Percentiles rank a stretch among this genome's conserved stretches.
Evolutionary conservation across 2,797 vertebrate genomes (phyloP).

Genomic region (Euthynnus affinis): DNA sequence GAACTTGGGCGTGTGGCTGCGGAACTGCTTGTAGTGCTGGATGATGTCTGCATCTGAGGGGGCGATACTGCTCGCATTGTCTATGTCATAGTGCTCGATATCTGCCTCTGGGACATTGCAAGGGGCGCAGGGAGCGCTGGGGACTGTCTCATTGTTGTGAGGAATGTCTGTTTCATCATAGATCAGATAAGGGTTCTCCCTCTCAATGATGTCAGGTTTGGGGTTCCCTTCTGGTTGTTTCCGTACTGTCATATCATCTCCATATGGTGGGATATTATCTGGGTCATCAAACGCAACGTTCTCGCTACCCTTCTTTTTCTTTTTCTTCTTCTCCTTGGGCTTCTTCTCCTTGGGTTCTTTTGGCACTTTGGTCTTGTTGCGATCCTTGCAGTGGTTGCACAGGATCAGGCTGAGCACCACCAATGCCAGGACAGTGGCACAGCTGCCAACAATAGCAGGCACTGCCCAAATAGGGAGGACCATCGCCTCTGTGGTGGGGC

Average conservation of each 20-base stretch:
- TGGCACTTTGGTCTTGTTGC: conserved; percentile 87
- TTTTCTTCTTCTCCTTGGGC: conserved; percentile 96
- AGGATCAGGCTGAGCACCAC: conserved; percentile 95
- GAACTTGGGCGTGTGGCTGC: conserved; percentile 97
- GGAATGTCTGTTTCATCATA: conserved; percentile 96
- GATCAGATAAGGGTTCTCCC: conserved; percentile 98
- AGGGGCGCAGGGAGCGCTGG: conserved; percentile 93
- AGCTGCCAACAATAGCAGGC: conserved; percentile 95
- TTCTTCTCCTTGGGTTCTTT: conserved; percentile 93
- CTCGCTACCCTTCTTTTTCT: conserved; percentile 96
- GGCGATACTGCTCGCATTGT: conserved; percentile 98
- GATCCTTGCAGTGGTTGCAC: conserved; percentile 94
- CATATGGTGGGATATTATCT: conserved; percentile 95
- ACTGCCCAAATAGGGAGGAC: conserved; percentile 97
- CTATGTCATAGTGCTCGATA: conserved; percentile 98
- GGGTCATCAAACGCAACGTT: conserved; percentile 97
- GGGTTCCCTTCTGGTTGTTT: conserved; percentile 98
- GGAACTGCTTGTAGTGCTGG: conserved; percentile 98
- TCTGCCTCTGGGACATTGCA: conserved; percentile 90
- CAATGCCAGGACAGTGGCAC: conserved; percentile 92
- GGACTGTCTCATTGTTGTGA: conserved; percentile 89
- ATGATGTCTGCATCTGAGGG: conserved; percentile 97
- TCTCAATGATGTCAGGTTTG: conserved; percentile 97
- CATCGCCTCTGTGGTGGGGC: conserved; percentile 79
- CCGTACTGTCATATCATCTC: conserved; percentile 95